These are phyloP conservation scores for Sula dactylatra DNA, from an alignment of 2,113 vertebrate species.

Conservation along the genomic window DNA sequence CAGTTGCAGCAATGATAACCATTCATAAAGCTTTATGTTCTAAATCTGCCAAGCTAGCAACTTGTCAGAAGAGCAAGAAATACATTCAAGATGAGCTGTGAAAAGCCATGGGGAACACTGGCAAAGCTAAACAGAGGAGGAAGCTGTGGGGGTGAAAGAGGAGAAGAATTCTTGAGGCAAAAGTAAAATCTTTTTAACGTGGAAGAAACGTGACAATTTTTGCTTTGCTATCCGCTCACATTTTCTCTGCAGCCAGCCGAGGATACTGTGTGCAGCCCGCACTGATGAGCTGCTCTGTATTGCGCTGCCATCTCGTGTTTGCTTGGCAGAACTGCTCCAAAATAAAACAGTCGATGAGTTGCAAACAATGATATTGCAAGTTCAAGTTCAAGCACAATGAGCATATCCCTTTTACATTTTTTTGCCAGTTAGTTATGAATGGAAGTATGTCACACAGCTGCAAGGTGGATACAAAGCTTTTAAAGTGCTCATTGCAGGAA, in stretches of 20 bases:
- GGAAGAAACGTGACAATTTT: neutral
- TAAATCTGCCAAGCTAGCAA: neutral
- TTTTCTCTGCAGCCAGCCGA: neutral
- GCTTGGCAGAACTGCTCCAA: neutral
- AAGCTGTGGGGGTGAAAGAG: fast-evolving
- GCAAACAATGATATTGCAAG: fast-evolving
- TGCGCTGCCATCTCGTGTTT: neutral
- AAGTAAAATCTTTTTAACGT: neutral
- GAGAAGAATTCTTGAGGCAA: neutral
- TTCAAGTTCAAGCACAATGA: fast-evolving
- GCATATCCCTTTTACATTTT: neutral
- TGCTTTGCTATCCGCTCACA: neutral
- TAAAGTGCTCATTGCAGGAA: neutral
- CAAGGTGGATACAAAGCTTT: neutral
- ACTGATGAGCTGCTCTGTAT: neutral
- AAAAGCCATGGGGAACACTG: neutral
- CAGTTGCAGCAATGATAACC: neutral
- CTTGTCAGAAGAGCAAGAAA: neutral
- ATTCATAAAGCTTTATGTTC: neutral
- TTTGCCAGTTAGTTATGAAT: neutral
- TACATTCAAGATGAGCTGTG: neutral
- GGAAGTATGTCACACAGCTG: neutral
- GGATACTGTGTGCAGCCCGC: neutral
- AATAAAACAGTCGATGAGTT: fast-evolving
- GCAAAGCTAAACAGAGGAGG: neutral